Conservation (phyloP, 1,140 invertebrate genomes). For the Tetragonula clypearis region DNA sequence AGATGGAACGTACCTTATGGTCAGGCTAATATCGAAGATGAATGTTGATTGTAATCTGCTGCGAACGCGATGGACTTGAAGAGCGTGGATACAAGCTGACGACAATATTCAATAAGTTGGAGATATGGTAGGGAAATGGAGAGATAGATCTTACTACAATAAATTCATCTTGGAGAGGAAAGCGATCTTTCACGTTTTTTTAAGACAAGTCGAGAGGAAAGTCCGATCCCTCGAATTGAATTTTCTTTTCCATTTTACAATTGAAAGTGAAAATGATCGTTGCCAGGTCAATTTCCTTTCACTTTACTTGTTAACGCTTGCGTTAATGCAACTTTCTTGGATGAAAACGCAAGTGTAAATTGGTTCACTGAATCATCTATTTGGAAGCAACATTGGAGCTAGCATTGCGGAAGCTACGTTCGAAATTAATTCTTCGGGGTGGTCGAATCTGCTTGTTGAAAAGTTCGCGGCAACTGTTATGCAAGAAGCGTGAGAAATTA, state of each 20-base stretch:
- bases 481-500: slow-evolving; percentile 20
- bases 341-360: neutral
- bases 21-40: neutral
- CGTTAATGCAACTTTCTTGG: neutral
- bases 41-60: neutral
- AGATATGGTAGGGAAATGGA: neutral
- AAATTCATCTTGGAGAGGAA: neutral
- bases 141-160: neutral
- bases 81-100: neutral
- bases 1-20: neutral
- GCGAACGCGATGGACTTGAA: neutral
- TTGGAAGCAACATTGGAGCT: neutral
- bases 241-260: neutral
- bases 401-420: too few species aligned
- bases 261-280: neutral
- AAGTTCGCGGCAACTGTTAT: neutral
- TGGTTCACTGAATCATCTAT: neutral
- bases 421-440: neutral
- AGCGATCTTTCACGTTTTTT: neutral
- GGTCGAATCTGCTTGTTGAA: neutral
- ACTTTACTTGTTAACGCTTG: neutral
- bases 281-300: neutral
- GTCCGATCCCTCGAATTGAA: neutral
- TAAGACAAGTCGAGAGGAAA: neutral
- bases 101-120: neutral